phyloP scores from a whole-genome alignment of 2,888 invertebrate species.

The Argyresthia albistria region DNA sequence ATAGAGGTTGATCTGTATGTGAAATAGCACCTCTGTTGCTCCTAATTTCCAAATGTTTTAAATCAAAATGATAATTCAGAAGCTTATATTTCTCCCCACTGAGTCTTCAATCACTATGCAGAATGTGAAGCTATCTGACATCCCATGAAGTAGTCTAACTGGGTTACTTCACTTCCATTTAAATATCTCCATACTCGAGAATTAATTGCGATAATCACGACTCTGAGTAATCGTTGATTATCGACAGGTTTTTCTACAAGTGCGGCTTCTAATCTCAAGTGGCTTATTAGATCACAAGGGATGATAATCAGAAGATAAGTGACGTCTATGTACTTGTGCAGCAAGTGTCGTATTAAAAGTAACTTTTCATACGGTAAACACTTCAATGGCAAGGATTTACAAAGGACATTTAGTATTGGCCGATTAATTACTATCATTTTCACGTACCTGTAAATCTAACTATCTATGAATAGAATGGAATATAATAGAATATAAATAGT shows the following conservation, averaged over 20 bases:
- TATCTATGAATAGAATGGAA: too few species aligned
- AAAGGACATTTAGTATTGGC: neutral
- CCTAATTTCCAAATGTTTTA: too few species aligned
- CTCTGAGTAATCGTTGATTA: constrained; percentile 49
- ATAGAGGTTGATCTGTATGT: too few species aligned
- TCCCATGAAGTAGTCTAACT: constrained; percentile 45
- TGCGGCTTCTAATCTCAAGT: constrained; percentile 3
- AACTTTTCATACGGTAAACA: neutral
- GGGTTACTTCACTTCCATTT: constrained; percentile 49
- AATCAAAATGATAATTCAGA: too few species aligned
- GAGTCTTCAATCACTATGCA: neutral
- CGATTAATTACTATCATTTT: neutral
- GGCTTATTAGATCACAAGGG: neutral
- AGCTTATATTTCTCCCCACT: neutral
- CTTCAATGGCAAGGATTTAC: too few species aligned
- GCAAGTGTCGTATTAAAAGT: neutral
- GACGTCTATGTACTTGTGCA: neutral
- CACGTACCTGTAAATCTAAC: too few species aligned
- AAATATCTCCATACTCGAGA: constrained; percentile 49
- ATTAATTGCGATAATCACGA: constrained; percentile 56
- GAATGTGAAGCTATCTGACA: neutral
- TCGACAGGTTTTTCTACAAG: constrained; percentile 27
- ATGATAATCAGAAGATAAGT: constrained; percentile 2
- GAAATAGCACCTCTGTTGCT: too few species aligned
- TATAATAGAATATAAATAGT: too few species aligned